Evolutionary conservation across 2,888 invertebrate species (phyloP).

Genomic region (Polyommatus icarus): DNA sequence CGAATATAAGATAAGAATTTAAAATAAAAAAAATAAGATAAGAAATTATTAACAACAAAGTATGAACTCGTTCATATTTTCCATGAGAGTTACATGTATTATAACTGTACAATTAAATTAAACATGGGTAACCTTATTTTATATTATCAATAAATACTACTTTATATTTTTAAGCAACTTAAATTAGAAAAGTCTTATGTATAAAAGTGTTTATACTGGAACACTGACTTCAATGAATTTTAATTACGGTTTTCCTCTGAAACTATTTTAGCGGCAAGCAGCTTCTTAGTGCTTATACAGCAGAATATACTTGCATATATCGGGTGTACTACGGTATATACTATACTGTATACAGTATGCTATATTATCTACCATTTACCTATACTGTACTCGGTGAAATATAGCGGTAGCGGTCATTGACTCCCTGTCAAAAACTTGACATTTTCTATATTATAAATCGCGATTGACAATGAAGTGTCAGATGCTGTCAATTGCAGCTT

Average conservation of each 20-base stretch:
- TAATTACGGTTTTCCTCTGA: slow-evolving; percentile 5
- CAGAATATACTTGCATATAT: slow-evolving; percentile 11
- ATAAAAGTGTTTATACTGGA: neutral
- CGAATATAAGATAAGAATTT: no score
- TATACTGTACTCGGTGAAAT: no score
- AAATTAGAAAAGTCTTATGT: neutral
- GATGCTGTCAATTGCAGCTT: no score
- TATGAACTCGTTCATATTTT: no score
- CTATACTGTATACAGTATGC: neutral
- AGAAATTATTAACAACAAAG: no score
- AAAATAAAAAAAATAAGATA: no score
- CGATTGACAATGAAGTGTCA: no score
- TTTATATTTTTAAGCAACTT: neutral
- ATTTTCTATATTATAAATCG: no score
- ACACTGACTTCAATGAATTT: slow-evolving; percentile 4
- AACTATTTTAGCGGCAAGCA: neutral
- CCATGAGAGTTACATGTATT: no score
- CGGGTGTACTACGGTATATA: neutral
- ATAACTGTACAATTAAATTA: neutral
- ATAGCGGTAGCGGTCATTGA: no score
- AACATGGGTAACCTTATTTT: neutral
- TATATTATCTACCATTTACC: no score
- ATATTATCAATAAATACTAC: neutral
- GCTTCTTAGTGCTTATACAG: neutral
- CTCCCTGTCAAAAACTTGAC: no score